Evolutionary conservation across 1,140 invertebrate species (phyloP), one percentile per base, ranked within the genome.

Genomic region (Drosophila busckii): DNA sequence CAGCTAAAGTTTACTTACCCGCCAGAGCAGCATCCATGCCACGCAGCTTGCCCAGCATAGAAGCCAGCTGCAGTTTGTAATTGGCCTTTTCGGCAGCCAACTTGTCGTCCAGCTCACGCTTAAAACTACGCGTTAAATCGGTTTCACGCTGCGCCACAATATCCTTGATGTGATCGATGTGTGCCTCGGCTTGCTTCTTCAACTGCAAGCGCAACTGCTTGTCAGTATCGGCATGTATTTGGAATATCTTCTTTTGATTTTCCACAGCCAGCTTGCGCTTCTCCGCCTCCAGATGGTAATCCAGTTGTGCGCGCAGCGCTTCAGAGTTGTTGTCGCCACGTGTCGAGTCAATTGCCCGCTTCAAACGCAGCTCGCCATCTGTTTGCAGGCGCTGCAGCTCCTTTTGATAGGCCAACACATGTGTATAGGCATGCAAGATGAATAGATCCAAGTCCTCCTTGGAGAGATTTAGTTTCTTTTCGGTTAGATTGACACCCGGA

Each of bases 1-100:
- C n/a, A n/a, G 15, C 13, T 13, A 8, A 15, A 15, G 2, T 13
- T 17, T 32, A 55, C 90, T 90, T 86, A 97, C 96, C 91, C 90
- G 94, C 93, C 2, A 98, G 89, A 1, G 95, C 95, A 28, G 92
- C 89, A 88, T 98, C 95, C 55, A 98, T 93, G n/a, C 95, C 97
- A 54, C 92, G 91, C 38, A 98, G 88, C 78, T 95, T 92, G 10
- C 94, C 94, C 16, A 96, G 90, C 88, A 96, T 93, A 0, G 90
- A 91, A 2, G 94, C 94, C 7, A 98, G 88, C 82, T 97, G 93
- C 31, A 90, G 88, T 86, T 96, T 94, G 87, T 93, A 94, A 85
- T 88, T 90, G 20, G 89, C 91, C 45, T 91, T 91, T 69, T 93
- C 95, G 37, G 89, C 86, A 38, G 93, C 90, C 3, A 94, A 63